phyloP scores from a whole-genome alignment of 1,140 invertebrate species.

The Steinernema khuongi region DNA sequence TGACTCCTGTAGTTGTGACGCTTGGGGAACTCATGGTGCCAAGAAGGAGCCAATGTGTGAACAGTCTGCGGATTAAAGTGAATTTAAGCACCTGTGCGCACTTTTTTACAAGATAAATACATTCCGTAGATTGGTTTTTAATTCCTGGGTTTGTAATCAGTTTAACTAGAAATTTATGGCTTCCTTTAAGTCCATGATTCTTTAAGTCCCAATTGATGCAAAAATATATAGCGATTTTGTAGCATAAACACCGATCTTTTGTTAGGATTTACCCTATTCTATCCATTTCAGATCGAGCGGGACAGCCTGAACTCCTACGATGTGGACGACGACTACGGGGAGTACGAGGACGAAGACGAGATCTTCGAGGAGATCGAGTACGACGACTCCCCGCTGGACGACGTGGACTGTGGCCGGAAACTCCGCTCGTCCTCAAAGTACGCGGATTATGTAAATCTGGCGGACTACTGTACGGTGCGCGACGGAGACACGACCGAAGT shows the following conservation, averaged over 20 bases:
- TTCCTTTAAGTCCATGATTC: too few relatives aligned
- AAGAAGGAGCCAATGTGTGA: too few relatives aligned
- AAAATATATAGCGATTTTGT: too few relatives aligned
- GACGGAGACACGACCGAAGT: constrained; percentile 26
- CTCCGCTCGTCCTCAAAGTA: constrained; percentile 14
- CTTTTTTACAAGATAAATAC: too few relatives aligned
- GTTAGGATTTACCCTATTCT: neutral
- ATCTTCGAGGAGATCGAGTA: constrained; percentile 44
- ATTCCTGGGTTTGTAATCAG: too few relatives aligned
- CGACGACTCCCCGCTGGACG: constrained; percentile 15
- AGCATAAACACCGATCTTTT: too few relatives aligned
- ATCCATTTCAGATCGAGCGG: constrained; percentile 41
- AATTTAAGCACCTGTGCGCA: too few relatives aligned
- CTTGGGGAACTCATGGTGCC: too few relatives aligned
- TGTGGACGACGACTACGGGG: constrained; percentile 42
- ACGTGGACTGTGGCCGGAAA: neutral
- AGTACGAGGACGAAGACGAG: constrained; percentile 48
- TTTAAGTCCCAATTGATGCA: too few relatives aligned
- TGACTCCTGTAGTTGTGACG: too few relatives aligned
- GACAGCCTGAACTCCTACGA: constrained; percentile 47
- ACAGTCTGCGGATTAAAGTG: too few relatives aligned
- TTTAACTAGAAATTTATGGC: too few relatives aligned
- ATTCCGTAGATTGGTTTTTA: constrained; percentile 24
- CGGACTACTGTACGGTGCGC: constrained; percentile 41
- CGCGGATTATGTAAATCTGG: constrained; percentile 48